Base-by-base conservation (phyloP, 2,113 vertebrate species). In the Pseudorhombus dupliciocellatus region DNA sequence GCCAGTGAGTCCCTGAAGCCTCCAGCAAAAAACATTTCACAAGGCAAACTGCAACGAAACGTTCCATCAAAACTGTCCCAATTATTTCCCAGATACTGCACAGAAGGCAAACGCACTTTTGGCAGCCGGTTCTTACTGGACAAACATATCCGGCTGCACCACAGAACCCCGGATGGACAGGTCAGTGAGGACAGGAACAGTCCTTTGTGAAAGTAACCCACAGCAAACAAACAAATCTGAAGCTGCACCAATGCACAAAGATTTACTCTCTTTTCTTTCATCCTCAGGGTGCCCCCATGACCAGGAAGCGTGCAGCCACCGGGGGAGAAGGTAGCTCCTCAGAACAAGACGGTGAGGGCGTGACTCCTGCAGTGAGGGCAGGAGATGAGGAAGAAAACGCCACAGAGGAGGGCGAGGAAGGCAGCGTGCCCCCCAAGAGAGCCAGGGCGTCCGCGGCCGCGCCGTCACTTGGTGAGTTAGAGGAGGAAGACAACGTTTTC, bases 91-190 rank as follows among this genome's bases (percentile, higher is more conserved):
- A 97, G 96, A 89, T 97, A 94, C 83, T 98, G 97, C 90, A 97
- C 95, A 0, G 96, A 98, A 84, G 96, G 95, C 2, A 97, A 97
- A 34, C 89, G 97, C 1, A 98, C 96, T 20, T 98, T 98, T 89
- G 96, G 96, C 85, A 98, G 96, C 78, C 95, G 95, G 0, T 94
- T 98, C 59, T 93, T 97, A 73, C 90, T 98, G 85, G 97, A 98
- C 90, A 97, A 97, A 0, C 97, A 98, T 37, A 91, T 98, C 65
- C 96, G 96, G 60, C 95, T 97, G 51, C 94, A 96, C 1, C 97
- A 97, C 16, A 88, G 85, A 86, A 56, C 71, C 59, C 57, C 87
- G 16, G 90, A 90, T 1, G 87, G 86, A 68, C 89, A 90, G 80
- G 89, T 92, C 73, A 84, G 84, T 81, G 10, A 12, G 8, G 28